These are phyloP conservation scores for Aphrocallistes beatrix DNA, from an alignment of 37 sponge, comb jelly and placozoan species.

Conservation along the genomic window DNA sequence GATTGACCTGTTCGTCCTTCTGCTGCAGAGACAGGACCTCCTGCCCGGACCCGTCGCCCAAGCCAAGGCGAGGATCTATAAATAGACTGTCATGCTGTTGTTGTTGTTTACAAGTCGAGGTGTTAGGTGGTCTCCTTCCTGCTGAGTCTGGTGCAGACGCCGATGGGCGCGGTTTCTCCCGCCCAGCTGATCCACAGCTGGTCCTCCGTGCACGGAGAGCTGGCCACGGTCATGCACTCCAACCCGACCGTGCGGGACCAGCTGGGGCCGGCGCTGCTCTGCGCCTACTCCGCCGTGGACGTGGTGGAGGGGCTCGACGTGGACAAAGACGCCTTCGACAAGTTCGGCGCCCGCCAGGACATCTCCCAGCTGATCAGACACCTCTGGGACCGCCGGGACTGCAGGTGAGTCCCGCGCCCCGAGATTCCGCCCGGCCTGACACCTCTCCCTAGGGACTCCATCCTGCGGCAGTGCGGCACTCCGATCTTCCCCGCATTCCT, in stretches of 20 bases:
- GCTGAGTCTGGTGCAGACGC: conserved; percentile 35
- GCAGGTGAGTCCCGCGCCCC: neutral
- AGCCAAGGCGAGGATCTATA: conserved; percentile 13
- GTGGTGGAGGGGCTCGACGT: conserved; percentile 79
- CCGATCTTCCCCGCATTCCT: conserved; percentile 35
- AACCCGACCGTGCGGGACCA: conserved; percentile 51
- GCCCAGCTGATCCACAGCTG: neutral
- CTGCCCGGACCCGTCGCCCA: conserved; percentile 58
- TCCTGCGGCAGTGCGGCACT: neutral
- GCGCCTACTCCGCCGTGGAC: conserved; percentile 61
- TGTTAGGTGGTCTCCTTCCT: conserved; percentile 41
- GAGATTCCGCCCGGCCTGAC: neutral
- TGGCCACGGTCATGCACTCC: conserved; percentile 56
- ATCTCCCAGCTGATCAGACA: conserved; percentile 41
- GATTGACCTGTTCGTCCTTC: conserved; percentile 62
- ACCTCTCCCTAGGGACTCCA: neutral
- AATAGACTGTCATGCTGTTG: too few relatives aligned
- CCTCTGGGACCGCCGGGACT: conserved; percentile 49
- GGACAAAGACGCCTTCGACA: conserved; percentile 83
- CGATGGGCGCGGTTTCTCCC: neutral
- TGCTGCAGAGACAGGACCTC: conserved; percentile 59
- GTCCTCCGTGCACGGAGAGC: conserved; percentile 28
- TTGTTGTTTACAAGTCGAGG: too few relatives aligned
- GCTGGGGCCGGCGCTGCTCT: conserved; percentile 70
- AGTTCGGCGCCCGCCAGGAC: conserved; percentile 54